phyloP scores from a whole-genome alignment of 2,113 vertebrate genomes.

The Brachypteracias leptosomus region DNA sequence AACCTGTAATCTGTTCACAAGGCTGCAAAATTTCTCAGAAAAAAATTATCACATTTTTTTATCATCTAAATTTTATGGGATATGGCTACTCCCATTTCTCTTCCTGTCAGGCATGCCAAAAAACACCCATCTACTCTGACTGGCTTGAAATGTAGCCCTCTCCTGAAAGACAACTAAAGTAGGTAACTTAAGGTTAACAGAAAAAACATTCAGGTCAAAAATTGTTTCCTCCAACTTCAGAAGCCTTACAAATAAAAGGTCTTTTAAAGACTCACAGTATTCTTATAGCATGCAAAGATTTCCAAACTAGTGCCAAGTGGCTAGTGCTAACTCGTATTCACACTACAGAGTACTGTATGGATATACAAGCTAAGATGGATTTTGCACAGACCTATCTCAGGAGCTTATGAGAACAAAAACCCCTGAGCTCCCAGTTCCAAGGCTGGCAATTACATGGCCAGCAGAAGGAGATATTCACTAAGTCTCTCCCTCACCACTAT shows the following conservation, averaged over 20 bases:
- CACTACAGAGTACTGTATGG: fast-evolving
- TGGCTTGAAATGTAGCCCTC: background rate
- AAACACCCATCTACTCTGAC: background rate
- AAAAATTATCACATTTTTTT: background rate
- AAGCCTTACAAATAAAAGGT: background rate
- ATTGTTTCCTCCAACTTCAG: background rate
- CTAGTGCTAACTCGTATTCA: background rate
- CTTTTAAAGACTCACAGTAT: background rate
- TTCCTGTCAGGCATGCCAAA: background rate
- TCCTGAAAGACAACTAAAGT: background rate
- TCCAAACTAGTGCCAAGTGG: background rate
- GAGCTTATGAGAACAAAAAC: background rate
- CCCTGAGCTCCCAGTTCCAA: background rate
- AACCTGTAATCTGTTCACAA: background rate
- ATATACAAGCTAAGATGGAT: background rate
- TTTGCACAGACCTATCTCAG: background rate
- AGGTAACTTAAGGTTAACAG: background rate
- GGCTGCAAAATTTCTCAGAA: background rate
- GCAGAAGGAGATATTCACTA: background rate
- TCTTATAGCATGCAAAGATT: background rate
- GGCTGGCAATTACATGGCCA: background rate
- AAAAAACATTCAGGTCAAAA: background rate
- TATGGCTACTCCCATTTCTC: background rate
- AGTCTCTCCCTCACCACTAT: background rate
- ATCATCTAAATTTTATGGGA: background rate